Evolutionary conservation across 1,140 invertebrate species (phyloP).

Genomic region (Ostrea edulis): DNA sequence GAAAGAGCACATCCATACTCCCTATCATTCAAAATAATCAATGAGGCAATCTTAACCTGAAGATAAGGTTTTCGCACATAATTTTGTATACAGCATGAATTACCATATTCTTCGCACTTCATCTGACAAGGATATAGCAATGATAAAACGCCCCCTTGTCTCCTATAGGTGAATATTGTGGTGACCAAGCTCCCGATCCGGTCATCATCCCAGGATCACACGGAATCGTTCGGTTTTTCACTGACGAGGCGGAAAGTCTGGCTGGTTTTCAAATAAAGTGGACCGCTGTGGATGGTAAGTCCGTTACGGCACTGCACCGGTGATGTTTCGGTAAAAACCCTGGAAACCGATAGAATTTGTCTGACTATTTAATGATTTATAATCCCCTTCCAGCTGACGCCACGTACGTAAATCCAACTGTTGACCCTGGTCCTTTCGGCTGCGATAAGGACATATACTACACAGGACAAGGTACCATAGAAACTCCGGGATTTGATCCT

Average conservation of each 20-base stretch:
- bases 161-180: constrained; percentile 53
- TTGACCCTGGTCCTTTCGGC: constrained; percentile 9
- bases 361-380: too few relatives aligned
- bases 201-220: constrained; percentile 49
- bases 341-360: too few relatives aligned
- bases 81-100: not conserved
- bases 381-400: not conserved
- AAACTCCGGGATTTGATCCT: constrained; percentile 42
- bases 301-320: not conserved
- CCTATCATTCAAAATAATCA: too few relatives aligned
- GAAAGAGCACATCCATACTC: too few relatives aligned
- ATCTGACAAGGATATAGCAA: too few relatives aligned
- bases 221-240: constrained; percentile 47
- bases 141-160: not conserved
- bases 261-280: constrained; percentile 51
- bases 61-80: not conserved
- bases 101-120: too few relatives aligned
- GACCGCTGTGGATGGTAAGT: constrained; percentile 52
- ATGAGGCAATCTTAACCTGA: too few relatives aligned
- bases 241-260: constrained; percentile 46
- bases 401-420: not conserved
- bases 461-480: constrained; percentile 36
- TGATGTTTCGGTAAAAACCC: too few relatives aligned
- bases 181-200: constrained; percentile 27
- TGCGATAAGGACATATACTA: constrained; percentile 47